phyloP scores from a whole-genome alignment of 2,113 vertebrate species.

The Callospermophilus lateralis region DNA sequence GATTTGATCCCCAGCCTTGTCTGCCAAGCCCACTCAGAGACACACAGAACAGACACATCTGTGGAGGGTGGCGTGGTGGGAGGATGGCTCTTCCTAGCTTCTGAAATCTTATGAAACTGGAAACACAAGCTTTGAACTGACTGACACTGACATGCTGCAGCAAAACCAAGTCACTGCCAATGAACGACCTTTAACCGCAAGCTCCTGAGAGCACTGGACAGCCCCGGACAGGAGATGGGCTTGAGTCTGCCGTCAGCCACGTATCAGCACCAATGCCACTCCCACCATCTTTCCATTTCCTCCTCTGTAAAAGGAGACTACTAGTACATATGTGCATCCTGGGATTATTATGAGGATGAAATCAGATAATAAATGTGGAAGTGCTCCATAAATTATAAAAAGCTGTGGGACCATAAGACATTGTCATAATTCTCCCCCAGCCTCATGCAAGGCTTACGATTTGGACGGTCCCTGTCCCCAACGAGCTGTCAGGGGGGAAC shows the following conservation, averaged over 20 bases:
- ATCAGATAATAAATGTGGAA: neutral
- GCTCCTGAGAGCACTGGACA: neutral
- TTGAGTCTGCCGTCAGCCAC: neutral
- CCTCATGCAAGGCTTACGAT: neutral
- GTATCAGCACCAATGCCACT: rapidly evolving
- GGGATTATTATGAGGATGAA: neutral
- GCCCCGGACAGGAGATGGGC: neutral
- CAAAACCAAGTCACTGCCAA: neutral
- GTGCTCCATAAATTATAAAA: neutral
- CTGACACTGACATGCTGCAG: too few species aligned
- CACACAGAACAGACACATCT: neutral
- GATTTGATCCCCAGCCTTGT: neutral
- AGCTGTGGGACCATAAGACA: neutral
- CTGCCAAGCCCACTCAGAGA: neutral
- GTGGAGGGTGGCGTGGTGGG: too few species aligned
- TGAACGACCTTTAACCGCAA: neutral
- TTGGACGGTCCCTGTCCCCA: neutral
- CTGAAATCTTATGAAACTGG: neutral
- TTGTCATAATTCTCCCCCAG: neutral
- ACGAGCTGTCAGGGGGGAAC: neutral
- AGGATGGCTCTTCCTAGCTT: neutral
- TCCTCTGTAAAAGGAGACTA: neutral
- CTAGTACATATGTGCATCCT: too few species aligned
- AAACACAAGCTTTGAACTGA: neutral
- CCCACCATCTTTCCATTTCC: neutral